Base-by-base conservation (phyloP, 2,113 vertebrate genomes). In the Clupea harengus region DNA sequence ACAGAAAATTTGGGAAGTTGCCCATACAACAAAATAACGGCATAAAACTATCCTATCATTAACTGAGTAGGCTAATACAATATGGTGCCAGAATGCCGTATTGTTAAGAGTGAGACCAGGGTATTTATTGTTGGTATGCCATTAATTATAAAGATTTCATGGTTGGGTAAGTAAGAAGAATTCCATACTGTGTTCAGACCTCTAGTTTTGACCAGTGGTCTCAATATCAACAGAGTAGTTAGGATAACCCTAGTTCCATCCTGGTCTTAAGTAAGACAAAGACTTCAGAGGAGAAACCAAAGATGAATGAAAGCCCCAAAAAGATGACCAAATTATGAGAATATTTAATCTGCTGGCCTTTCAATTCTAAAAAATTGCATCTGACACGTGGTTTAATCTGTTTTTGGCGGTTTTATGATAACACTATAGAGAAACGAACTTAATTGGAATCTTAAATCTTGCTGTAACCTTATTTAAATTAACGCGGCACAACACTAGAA, bases 81-180 rank as follows among this genome's bases (percentile, higher is more conserved):
- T 72, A 72, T 72, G 25, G 28, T 72, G 64, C 10, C n/a, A 72
- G 6, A 72, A 32, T 67, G 64, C n/a, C 28, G 25, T 60, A 60
- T 60, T 60, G 54, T 60, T 60, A 60, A 60, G 18, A 22, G 54
- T 60, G 54, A 60, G 22, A 60, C 18, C 3, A 60, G 54, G 6
- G 64, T 28, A 25, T 72, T 72, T 72, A 72, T 28, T 72, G 64
- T 28, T 32, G 13, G 7, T 28, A 32, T 28, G 64, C 25, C 64
- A 13, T 72, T 72, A 72, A 67, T 25, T 67, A 67, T n/a, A 67
- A 25, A 67, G 60, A 67, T 72, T 72, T 72, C n/a, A 72, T 72
- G 64, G 8, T 72, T 32, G 25, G 25, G 25, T 9, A 10, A 72
- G 64, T 72, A 28, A 28, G 64, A 72, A 72, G 18, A 60, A 60